Evolutionary conservation across 2,113 vertebrate genomes (phyloP).

Genomic region (Varanus komodoensis): DNA sequence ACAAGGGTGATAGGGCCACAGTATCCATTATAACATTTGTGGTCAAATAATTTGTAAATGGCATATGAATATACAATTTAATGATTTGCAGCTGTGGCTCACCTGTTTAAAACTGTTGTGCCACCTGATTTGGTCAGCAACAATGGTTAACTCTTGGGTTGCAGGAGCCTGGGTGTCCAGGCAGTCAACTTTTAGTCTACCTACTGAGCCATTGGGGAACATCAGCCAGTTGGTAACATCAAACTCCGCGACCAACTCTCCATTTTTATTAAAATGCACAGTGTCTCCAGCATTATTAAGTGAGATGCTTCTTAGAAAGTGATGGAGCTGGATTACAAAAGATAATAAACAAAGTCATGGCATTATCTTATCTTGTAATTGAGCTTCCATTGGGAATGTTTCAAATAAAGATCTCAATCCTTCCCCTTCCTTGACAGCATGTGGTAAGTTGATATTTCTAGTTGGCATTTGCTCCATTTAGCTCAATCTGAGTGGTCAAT

Average conservation of each 20-base stretch:
- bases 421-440: not conserved
- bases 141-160: not conserved
- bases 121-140: not conserved
- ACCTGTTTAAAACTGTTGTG: not conserved
- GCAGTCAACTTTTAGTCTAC: not conserved
- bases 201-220: not conserved
- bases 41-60: too few relatives aligned
- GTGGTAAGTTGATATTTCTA: not conserved
- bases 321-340: not conserved
- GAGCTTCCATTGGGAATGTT: not conserved
- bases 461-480: not conserved
- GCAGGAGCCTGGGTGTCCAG: not conserved
- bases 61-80: too few relatives aligned
- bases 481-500: not conserved
- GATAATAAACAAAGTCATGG: too few relatives aligned
- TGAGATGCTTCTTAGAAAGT: not conserved
- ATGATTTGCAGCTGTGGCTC: too few relatives aligned
- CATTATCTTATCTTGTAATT: too few relatives aligned
- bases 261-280: not conserved
- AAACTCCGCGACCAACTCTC: not conserved
- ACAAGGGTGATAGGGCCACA: too few relatives aligned
- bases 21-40: too few relatives aligned
- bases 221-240: not conserved
- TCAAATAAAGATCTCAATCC: too few relatives aligned
- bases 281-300: slow-evolving; percentile 5